These are phyloP conservation scores for Frankliniella intonsa DNA, from an alignment of 2,888 invertebrate species.

Conservation along the genomic window DNA sequence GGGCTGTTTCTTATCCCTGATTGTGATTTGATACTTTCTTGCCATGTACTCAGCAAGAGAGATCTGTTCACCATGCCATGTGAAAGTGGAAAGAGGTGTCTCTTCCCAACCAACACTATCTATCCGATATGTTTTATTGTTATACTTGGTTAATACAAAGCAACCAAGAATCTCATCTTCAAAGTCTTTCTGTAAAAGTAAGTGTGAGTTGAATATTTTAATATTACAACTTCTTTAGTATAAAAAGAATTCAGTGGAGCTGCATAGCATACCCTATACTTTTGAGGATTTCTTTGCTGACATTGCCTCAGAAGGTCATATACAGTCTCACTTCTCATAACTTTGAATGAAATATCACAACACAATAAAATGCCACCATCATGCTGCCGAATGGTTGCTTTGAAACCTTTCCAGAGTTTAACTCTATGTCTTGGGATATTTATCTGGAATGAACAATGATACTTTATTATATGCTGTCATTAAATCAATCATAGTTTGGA, in stretches of 20 bases:
- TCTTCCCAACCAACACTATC: slow-evolving; percentile 66
- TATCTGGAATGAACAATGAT: slow-evolving; percentile 47
- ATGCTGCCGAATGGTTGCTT: slow-evolving; percentile 79
- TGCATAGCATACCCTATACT: slow-evolving; percentile 49
- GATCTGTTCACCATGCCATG: slow-evolving; percentile 49
- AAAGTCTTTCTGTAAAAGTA: slow-evolving; percentile 37
- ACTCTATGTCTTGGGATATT: slow-evolving; percentile 58
- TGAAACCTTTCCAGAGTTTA: slow-evolving; percentile 78
- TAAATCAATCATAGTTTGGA: neutral
- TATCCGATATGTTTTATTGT: slow-evolving; percentile 67
- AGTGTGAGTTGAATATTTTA: neutral
- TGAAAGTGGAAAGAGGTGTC: slow-evolving; percentile 59
- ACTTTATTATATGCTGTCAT: neutral
- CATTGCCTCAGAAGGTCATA: slow-evolving; percentile 50
- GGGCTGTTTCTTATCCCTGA: slow-evolving; percentile 66
- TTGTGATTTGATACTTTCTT: slow-evolving; percentile 60
- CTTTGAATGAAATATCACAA: slow-evolving; percentile 76
- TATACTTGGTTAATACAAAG: slow-evolving; percentile 71
- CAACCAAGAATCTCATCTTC: slow-evolving; percentile 47
- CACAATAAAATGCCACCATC: slow-evolving; percentile 73
- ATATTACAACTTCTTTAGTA: neutral
- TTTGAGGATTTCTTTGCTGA: slow-evolving; percentile 33
- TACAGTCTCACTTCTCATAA: slow-evolving; percentile 72
- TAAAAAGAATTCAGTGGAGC: neutral
- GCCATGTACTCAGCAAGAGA: slow-evolving; percentile 56